phyloP scores from a whole-genome alignment of 2,797 vertebrate species.

The Acropternis orthonyx region DNA sequence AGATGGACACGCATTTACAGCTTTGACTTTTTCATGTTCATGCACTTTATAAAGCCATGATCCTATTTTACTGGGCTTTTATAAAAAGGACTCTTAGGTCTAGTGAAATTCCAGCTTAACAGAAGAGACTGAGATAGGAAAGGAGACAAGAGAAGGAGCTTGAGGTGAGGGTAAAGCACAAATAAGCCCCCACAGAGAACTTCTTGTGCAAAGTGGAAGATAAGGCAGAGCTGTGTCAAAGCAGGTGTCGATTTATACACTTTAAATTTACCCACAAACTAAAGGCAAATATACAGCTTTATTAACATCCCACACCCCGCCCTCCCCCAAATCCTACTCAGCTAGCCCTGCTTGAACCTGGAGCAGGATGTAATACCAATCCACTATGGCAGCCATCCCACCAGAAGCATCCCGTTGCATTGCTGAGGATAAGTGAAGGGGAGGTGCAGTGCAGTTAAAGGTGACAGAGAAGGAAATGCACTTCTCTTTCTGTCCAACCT shows the following conservation, averaged over 20 bases:
- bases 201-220: neutral
- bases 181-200: neutral
- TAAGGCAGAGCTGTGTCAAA: neutral
- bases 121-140: neutral
- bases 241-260: neutral
- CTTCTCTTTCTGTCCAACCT: neutral
- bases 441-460: neutral
- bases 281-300: neutral
- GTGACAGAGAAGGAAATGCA: neutral
- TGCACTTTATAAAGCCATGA: conserved; percentile 11
- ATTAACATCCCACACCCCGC: neutral
- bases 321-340: neutral
- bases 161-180: neutral
- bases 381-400: neutral
- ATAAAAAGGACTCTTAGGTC: neutral
- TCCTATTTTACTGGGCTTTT: conserved; percentile 33
- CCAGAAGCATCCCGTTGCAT: neutral
- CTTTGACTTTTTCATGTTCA: neutral
- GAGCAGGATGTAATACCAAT: neutral
- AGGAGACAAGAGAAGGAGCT: neutral
- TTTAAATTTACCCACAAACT: neutral
- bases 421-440: neutral
- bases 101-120: conserved; percentile 10
- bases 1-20: neutral
- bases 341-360: neutral